A percentile compares a stretch with the other conserved stretches of the same genome.
Evolutionary conservation across 2,888 invertebrate genomes (phyloP).

Genomic region (Drosophila anomalipes): DNA sequence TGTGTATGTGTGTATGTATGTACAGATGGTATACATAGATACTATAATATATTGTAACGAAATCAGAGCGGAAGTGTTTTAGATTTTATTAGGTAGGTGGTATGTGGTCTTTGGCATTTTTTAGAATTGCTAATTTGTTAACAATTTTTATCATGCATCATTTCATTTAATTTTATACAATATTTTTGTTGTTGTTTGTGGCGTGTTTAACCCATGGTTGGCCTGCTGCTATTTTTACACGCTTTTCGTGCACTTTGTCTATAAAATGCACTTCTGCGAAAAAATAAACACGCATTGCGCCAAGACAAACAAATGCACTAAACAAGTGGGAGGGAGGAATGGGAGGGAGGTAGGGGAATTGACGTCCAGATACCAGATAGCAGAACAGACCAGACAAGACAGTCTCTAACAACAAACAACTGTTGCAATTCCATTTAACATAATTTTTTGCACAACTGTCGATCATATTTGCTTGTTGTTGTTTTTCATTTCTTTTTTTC

Average conservation of each 20-base stretch:
- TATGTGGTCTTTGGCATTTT: conserved; percentile 21
- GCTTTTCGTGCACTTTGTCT: conserved; percentile 65
- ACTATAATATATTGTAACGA: conserved; percentile 13
- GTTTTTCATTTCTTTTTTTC: background rate
- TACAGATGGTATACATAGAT: conserved; percentile 11
- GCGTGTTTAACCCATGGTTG: conserved; percentile 48
- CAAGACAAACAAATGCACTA: conserved; percentile 54
- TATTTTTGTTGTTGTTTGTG: conserved; percentile 16
- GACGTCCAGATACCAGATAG: conserved; percentile 11
- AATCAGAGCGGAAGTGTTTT: conserved; percentile 55
- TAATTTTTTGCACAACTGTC: conserved; percentile 63
- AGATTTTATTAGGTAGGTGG: conserved; percentile 18
- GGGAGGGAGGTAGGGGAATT: background rate
- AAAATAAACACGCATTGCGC: conserved; percentile 69
- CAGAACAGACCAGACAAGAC: conserved; percentile 30
- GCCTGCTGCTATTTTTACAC: conserved; percentile 52
- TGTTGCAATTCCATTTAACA: conserved; percentile 79
- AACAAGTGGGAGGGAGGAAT: background rate
- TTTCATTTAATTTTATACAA: conserved; percentile 19
- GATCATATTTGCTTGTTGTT: conserved; percentile 56
- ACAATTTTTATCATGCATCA: conserved; percentile 24
- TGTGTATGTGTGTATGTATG: conserved; percentile 1
- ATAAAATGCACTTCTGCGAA: conserved; percentile 79
- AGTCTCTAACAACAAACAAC: conserved; percentile 76
- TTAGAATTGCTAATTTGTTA: conserved; percentile 46